Conservation (phyloP, 2,113 vertebrate genomes). For the Geococcyx californianus region DNA sequence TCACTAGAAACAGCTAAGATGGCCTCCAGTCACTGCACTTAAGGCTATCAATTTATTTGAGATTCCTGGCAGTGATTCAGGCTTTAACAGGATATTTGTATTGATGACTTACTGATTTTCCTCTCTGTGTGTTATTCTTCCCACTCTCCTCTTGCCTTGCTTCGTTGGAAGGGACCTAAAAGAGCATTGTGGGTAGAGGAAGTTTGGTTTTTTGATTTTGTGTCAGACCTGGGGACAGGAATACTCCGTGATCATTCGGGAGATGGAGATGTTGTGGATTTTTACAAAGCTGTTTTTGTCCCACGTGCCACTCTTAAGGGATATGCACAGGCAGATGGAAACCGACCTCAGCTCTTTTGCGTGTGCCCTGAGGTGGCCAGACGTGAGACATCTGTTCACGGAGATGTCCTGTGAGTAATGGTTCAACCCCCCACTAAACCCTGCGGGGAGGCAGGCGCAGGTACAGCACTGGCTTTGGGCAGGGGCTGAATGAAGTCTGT, state of each 20-base stretch:
- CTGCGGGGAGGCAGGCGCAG: not conserved
- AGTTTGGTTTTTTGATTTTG: not conserved
- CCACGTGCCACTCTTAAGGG: not conserved
- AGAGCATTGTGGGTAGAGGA: not conserved
- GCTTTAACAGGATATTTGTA: not conserved
- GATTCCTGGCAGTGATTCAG: conserved; percentile 12
- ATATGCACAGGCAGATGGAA: not conserved
- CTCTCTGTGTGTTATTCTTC: not conserved
- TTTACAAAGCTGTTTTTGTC: not conserved
- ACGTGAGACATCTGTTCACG: conserved; percentile 19
- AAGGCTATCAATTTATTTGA: conserved; percentile 13
- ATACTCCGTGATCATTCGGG: not conserved
- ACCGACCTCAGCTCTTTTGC: not conserved
- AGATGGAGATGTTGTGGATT: fast-evolving
- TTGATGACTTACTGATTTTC: conserved; percentile 39
- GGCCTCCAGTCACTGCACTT: conserved; percentile 52
- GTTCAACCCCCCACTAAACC: fast-evolving
- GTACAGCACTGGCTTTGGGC: not conserved
- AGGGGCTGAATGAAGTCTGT: not conserved
- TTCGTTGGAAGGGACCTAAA: not conserved
- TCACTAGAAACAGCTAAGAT: conserved; percentile 27
- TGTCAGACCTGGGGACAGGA: not conserved
- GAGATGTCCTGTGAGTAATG: not conserved
- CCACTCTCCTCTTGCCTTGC: not conserved
- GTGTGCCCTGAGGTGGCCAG: conserved; percentile 15